These are phyloP conservation scores for Alexandromys oeconomus DNA, from an alignment of 2,797 vertebrate species.

Conservation along the genomic window DNA sequence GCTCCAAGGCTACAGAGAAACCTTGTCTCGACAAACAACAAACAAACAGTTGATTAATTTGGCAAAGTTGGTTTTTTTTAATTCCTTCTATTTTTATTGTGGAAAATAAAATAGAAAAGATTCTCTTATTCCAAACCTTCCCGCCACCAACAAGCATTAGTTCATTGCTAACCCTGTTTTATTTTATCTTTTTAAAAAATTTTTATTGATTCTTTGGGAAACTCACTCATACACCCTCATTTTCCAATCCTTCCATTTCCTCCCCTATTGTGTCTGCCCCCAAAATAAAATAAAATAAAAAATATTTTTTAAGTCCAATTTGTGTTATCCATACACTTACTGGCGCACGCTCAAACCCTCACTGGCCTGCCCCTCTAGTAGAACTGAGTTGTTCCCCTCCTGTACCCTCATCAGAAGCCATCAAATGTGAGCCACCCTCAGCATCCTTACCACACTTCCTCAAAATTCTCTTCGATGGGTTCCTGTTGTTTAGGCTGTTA, in stretches of 20 bases:
- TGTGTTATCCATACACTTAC: background rate
- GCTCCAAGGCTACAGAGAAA: too few relatives aligned
- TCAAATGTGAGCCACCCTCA: background rate
- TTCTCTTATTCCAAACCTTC: background rate
- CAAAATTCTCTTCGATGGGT: background rate
- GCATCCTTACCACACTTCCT: background rate
- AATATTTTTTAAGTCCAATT: background rate
- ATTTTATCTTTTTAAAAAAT: background rate
- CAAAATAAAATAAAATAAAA: background rate
- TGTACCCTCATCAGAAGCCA: background rate
- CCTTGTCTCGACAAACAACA: too few relatives aligned
- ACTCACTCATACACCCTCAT: background rate
- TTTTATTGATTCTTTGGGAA: background rate
- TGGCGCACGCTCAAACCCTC: background rate
- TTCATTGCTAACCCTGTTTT: background rate
- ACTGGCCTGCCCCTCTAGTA: background rate
- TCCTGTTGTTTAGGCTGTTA: background rate
- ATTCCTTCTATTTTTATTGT: background rate
- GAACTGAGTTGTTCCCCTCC: background rate
- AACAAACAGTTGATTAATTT: background rate
- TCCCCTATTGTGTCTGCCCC: background rate
- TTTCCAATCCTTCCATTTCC: background rate
- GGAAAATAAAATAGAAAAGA: background rate
- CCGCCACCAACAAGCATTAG: background rate
- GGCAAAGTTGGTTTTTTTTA: background rate